These are phyloP conservation scores for Pterocles burchelli DNA, from an alignment of 2,113 vertebrate genomes.

Conservation along the genomic window DNA sequence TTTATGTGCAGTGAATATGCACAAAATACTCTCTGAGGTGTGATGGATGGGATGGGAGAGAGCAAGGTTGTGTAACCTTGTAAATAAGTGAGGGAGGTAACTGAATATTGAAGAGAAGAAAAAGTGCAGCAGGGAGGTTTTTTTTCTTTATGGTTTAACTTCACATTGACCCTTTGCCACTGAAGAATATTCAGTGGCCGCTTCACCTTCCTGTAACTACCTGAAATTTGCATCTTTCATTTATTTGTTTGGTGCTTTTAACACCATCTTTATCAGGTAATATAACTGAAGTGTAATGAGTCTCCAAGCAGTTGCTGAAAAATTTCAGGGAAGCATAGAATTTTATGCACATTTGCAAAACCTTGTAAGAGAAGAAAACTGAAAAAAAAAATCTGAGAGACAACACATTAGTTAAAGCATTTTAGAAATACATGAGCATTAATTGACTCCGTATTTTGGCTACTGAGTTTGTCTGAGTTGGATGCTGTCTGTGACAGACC, in stretches of 20 bases:
- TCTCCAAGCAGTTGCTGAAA: conserved; percentile 9
- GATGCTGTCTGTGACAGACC: background rate
- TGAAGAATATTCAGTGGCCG: background rate
- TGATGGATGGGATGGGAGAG: background rate
- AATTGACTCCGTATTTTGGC: background rate
- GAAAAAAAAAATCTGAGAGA: background rate
- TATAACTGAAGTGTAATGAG: background rate
- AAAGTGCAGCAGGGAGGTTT: fast-evolving
- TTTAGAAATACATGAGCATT: background rate
- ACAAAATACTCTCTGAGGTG: conserved; percentile 6
- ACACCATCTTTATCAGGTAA: background rate
- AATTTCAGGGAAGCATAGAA: background rate
- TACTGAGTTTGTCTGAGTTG: background rate
- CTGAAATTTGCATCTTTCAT: background rate
- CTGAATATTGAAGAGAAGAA: background rate
- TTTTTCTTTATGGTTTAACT: background rate
- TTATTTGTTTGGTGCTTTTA: background rate
- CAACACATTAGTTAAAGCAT: background rate
- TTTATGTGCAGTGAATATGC: background rate
- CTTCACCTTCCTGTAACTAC: background rate
- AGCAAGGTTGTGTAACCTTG: background rate
- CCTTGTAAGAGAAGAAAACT: background rate
- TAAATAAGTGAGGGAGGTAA: background rate
- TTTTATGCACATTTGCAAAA: background rate
- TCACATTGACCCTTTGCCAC: background rate